Evolutionary conservation across 2,797 vertebrate genomes (phyloP).

Genomic region (Clarias laeviceps): DNA sequence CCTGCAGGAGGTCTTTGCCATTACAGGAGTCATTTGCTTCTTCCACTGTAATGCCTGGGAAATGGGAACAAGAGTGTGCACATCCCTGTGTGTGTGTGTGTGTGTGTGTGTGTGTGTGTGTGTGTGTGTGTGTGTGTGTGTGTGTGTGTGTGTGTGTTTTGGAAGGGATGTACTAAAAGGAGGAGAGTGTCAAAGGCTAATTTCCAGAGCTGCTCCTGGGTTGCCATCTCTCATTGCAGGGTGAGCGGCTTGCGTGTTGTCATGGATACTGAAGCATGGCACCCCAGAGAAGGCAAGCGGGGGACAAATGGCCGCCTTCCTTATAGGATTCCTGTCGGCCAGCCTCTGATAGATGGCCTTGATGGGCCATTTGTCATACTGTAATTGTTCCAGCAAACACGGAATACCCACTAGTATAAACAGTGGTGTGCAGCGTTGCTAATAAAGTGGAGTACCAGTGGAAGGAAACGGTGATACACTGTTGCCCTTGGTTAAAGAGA

Average conservation of each 20-base stretch:
- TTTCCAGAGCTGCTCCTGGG: slow-evolving; percentile 78
- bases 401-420: slow-evolving; percentile 99
- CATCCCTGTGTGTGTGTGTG: background rate
- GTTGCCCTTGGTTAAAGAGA: slow-evolving; percentile 77
- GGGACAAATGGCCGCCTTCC: slow-evolving; percentile 94
- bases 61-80: background rate
- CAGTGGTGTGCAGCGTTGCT: slow-evolving; percentile 88
- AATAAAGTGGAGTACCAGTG: slow-evolving; percentile 92
- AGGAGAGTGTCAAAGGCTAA: slow-evolving; percentile 78
- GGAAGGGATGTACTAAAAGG: slow-evolving; percentile 49
- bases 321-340: slow-evolving; percentile 99
- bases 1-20: slow-evolving; percentile 10
- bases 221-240: slow-evolving; percentile 78
- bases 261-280: slow-evolving; percentile 93
- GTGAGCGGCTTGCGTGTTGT: slow-evolving; percentile 87
- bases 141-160: slow-evolving; percentile 15
- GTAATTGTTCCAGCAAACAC: slow-evolving; percentile 99
- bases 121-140: slow-evolving; percentile 14
- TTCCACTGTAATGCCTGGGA: slow-evolving; percentile 20
- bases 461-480: slow-evolving; percentile 92
- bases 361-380: slow-evolving; percentile 99
- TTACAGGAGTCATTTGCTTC: background rate
- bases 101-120: slow-evolving; percentile 7
- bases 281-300: slow-evolving; percentile 92
- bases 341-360: slow-evolving; percentile 96